These are phyloP conservation scores for Habrosyne pyritoides DNA, from an alignment of 2,888 invertebrate species.

Conservation along the genomic window DNA sequence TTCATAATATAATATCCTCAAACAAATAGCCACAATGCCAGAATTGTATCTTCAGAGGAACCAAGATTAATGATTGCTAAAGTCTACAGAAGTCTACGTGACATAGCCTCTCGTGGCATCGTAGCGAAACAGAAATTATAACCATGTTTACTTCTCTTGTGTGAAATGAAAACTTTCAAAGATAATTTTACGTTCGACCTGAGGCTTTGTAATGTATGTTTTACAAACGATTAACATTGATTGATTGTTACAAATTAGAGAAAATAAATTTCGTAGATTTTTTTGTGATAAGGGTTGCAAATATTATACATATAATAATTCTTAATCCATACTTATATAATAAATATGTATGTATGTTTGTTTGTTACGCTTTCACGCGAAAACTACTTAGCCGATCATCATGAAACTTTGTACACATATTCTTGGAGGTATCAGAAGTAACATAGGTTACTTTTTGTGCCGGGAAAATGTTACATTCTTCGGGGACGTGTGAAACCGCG, in stretches of 20 bases:
- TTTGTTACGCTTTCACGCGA: too few species aligned
- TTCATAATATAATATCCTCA: too few species aligned
- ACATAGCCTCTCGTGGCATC: conserved; percentile 26
- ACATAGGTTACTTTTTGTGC: too few species aligned
- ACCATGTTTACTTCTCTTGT: neutral
- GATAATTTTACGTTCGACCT: conserved; percentile 11
- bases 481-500: too few species aligned
- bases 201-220: conserved; percentile 10
- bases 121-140: conserved; percentile 4
- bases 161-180: conserved; percentile 13
- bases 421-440: too few species aligned
- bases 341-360: too few species aligned
- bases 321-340: neutral
- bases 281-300: neutral
- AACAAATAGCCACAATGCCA: neutral
- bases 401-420: too few species aligned
- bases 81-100: conserved; percentile 32
- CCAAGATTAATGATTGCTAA: conserved; percentile 16
- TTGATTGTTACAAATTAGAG: neutral
- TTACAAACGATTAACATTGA: neutral
- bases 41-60: neutral
- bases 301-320: neutral
- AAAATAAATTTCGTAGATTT: too few species aligned
- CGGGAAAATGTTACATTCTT: too few species aligned
- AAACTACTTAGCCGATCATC: too few species aligned